Conservation (phyloP, 1,140 invertebrate species). For the Sogatella furcifera region DNA sequence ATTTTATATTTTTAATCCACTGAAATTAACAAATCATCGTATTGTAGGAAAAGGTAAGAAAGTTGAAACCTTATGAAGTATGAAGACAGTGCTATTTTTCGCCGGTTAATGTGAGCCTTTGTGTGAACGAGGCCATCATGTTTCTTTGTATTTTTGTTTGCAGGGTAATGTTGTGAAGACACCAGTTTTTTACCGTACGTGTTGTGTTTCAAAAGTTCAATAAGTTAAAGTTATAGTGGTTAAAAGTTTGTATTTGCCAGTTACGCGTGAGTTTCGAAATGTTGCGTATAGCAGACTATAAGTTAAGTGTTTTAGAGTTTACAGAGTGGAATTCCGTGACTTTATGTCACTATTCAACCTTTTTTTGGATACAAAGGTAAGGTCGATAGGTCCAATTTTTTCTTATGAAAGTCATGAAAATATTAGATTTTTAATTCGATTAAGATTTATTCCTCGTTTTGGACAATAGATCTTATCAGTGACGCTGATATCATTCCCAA, state of each 20-base stretch:
- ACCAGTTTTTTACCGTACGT: conserved; percentile 11
- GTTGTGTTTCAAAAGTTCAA: conserved; percentile 9
- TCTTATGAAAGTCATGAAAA: background rate
- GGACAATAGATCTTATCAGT: background rate
- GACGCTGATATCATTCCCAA: background rate
- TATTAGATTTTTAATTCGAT: background rate
- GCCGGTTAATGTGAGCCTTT: conserved; percentile 1
- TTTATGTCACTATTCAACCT: conserved; percentile 9
- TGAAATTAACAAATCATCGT: background rate
- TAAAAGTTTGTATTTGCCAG: conserved; percentile 5
- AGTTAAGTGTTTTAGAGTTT: conserved; percentile 4
- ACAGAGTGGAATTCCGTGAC: conserved; percentile 4
- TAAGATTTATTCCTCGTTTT: background rate
- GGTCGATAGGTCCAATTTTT: conserved; percentile 5
- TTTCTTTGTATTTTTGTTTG: conserved; percentile 11
- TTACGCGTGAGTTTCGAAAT: conserved; percentile 11
- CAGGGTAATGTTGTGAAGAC: conserved; percentile 7
- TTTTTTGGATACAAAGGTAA: conserved; percentile 14
- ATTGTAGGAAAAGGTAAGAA: conserved; percentile 15
- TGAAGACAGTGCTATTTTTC: conserved; percentile 10
- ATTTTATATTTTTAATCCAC: too few relatives aligned
- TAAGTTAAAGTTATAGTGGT: conserved; percentile 5
- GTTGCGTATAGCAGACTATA: conserved; percentile 13
- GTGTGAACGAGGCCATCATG: conserved; percentile 7
- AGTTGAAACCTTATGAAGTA: conserved; percentile 4